Evolutionary conservation across 2,888 invertebrate genomes (phyloP).

Genomic region (Griposia aprilina): DNA sequence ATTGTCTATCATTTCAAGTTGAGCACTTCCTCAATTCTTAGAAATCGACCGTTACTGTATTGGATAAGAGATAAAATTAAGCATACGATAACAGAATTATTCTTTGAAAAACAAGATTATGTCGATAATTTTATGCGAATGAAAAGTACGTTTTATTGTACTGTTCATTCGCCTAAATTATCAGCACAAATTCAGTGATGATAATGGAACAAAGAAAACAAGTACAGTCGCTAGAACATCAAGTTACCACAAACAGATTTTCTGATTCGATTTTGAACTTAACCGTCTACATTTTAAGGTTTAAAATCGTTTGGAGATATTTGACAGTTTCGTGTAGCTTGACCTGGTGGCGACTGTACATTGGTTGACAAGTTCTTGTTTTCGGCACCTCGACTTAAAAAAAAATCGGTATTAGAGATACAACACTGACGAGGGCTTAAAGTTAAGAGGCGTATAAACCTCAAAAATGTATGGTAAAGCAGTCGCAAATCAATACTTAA

Average conservation of each 20-base stretch:
- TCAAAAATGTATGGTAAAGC: neutral
- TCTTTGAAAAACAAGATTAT: conserved; percentile 34
- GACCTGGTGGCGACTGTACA: no score
- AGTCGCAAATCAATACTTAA: neutral
- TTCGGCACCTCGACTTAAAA: neutral
- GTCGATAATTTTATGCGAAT: neutral
- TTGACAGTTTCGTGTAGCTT: no score
- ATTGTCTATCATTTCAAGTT: conserved; percentile 9
- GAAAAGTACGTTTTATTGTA: neutral
- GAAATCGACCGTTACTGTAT: conserved; percentile 1
- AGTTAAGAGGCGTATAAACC: no score
- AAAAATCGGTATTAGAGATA: no score
- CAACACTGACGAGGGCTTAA: no score
- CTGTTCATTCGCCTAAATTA: conserved; percentile 2
- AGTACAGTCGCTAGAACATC: neutral
- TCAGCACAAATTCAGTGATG: conserved; percentile 13
- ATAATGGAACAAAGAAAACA: conserved; percentile 28
- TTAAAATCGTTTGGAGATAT: no score
- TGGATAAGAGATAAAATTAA: conserved; percentile 24
- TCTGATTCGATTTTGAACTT: no score
- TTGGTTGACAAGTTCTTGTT: neutral
- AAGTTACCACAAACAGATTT: no score
- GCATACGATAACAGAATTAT: conserved; percentile 20
- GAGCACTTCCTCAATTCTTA: conserved; percentile 11
- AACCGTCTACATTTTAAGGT: no score